These are phyloP conservation scores for Pongo pygmaeus DNA, from an alignment of 2,113 vertebrate species.

Conservation along the genomic window DNA sequence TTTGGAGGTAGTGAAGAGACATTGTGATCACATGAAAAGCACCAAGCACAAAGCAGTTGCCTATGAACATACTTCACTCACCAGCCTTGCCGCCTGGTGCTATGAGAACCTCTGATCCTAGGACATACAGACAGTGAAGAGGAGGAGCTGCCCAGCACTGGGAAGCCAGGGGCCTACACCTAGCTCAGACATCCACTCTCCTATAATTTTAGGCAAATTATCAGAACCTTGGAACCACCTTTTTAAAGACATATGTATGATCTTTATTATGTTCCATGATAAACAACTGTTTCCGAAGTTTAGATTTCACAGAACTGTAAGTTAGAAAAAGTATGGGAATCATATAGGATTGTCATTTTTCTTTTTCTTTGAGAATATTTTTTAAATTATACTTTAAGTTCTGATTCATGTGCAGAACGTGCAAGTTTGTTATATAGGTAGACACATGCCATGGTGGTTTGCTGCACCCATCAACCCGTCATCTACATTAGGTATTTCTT, in stretches of 20 bases:
- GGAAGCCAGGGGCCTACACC: background rate
- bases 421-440: no score
- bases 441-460: no score
- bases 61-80: background rate
- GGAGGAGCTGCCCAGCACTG: rapidly evolving
- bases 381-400: no score
- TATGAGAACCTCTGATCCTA: background rate
- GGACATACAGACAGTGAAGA: background rate
- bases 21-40: background rate
- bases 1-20: background rate
- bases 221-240: background rate
- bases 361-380: no score
- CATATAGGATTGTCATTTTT: background rate
- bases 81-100: rapidly evolving
- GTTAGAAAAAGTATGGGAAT: background rate
- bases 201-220: background rate
- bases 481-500: no score
- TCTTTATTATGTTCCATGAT: background rate
- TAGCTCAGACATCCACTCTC: background rate
- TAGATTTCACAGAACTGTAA: background rate
- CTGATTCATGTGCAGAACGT: no score
- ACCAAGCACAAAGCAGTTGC: background rate
- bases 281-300: background rate
- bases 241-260: background rate
- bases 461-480: no score